These are phyloP conservation scores for Griposia aprilina DNA, from an alignment of 2,888 invertebrate genomes.

Conservation along the genomic window DNA sequence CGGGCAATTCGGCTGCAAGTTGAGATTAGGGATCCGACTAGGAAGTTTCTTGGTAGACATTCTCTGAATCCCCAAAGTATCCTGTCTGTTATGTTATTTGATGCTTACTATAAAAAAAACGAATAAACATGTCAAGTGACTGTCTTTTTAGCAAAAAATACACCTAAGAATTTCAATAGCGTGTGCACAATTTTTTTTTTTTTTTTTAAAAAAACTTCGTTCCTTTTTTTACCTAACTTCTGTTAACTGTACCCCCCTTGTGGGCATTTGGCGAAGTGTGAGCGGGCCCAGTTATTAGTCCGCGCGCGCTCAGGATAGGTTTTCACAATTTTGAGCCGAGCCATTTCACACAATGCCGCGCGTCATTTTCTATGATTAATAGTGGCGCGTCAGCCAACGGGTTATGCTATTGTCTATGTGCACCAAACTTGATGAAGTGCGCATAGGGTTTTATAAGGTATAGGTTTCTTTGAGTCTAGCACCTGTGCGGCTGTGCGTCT, in stretches of 20 bases:
- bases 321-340: constrained; percentile 89
- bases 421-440: constrained; percentile 57
- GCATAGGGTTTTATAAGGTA: constrained; percentile 36
- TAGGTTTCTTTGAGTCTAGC: background rate
- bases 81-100: background rate
- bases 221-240: constrained; percentile 56
- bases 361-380: constrained; percentile 90
- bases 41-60: background rate
- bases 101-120: background rate
- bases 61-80: background rate
- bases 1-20: background rate
- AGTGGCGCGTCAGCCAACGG: constrained; percentile 76
- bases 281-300: constrained; percentile 87
- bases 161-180: background rate
- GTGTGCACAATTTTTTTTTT: no score
- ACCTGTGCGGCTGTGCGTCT: background rate
- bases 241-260: constrained; percentile 82
- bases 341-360: constrained; percentile 83
- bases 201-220: no score
- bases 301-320: constrained; percentile 84
- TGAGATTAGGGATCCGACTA: background rate
- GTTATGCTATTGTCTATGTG: constrained; percentile 58
- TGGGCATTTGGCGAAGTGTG: constrained; percentile 86
- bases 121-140: background rate
- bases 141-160: background rate